Evolutionary conservation across 2,797 vertebrate species (phyloP).

Genomic region (Epinephelus awoara): DNA sequence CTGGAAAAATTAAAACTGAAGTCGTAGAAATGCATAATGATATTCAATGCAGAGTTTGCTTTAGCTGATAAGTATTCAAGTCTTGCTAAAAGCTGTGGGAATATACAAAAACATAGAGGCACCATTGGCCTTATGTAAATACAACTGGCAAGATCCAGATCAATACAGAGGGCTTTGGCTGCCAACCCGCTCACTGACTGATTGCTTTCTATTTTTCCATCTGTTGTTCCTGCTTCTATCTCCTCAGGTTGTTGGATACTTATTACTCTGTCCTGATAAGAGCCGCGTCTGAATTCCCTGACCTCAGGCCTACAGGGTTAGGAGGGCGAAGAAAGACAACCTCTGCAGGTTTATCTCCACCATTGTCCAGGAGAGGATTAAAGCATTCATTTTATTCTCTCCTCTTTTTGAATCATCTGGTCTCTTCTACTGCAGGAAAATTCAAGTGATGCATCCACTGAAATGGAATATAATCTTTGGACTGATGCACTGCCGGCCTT

Average conservation of each 20-base stretch:
- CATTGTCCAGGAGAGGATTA: conserved; percentile 4
- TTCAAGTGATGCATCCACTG: not conserved
- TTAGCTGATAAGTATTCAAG: not conserved
- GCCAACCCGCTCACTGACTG: conserved; percentile 77
- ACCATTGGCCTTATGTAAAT: conserved; percentile 55
- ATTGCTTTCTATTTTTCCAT: conserved; percentile 79
- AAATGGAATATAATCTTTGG: not conserved
- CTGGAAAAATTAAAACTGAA: not conserved
- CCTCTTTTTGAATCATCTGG: not conserved
- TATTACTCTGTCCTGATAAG: conserved; percentile 77
- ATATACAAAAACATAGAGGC: conserved; percentile 23
- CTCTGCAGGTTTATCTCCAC: conserved; percentile 18
- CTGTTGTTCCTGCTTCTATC: conserved; percentile 67
- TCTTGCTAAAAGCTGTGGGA: conserved; percentile 19
- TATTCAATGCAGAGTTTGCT: not conserved
- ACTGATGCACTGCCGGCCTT: conserved; percentile 2
- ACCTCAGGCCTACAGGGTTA: conserved; percentile 59
- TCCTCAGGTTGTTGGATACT: conserved; percentile 80
- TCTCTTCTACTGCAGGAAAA: not conserved
- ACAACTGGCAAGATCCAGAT: conserved; percentile 65
- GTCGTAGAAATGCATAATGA: not conserved
- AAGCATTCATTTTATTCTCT: not conserved
- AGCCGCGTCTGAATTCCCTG: conserved; percentile 55
- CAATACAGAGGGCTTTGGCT: conserved; percentile 79
- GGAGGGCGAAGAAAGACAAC: conserved; percentile 6